Evolutionary conservation across 2,888 invertebrate species (phyloP).

Genomic region (Cantharis nigra): DNA sequence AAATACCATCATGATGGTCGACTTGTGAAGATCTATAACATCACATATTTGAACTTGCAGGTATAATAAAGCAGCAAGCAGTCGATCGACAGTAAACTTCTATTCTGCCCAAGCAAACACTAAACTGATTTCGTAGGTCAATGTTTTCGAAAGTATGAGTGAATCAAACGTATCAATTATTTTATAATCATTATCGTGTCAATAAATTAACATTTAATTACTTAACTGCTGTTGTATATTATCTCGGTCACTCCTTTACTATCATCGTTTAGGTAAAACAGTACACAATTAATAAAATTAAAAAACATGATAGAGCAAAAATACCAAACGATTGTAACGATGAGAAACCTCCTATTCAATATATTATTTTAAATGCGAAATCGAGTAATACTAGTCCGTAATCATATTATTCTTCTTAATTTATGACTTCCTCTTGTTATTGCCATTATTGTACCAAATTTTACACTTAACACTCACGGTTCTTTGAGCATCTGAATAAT

Average conservation of each 20-base stretch:
- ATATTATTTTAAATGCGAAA: too few species aligned
- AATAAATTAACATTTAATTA: conserved; percentile 7
- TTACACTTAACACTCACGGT: too few species aligned
- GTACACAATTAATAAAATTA: background rate
- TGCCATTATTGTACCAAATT: too few species aligned
- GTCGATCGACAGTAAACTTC: background rate
- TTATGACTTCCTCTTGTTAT: too few species aligned
- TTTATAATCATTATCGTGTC: conserved; percentile 26
- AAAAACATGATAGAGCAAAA: background rate
- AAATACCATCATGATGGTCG: background rate
- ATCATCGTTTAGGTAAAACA: background rate
- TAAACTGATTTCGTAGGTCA: conserved; percentile 36
- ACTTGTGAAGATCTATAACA: background rate
- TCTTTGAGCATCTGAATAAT: too few species aligned
- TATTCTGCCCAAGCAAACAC: conserved; percentile 36
- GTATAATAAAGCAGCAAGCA: background rate
- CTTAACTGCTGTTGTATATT: background rate
- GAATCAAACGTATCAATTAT: conserved; percentile 28
- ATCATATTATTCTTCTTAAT: too few species aligned
- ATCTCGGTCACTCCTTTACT: background rate
- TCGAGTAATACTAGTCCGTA: too few species aligned
- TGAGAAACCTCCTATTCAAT: background rate
- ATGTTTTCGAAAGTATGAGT: conserved; percentile 36
- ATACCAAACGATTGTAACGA: background rate
- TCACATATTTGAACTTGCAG: background rate